These are phyloP conservation scores for Nilaparvata lugens DNA, from an alignment of 1,140 invertebrate species.

Conservation along the genomic window DNA sequence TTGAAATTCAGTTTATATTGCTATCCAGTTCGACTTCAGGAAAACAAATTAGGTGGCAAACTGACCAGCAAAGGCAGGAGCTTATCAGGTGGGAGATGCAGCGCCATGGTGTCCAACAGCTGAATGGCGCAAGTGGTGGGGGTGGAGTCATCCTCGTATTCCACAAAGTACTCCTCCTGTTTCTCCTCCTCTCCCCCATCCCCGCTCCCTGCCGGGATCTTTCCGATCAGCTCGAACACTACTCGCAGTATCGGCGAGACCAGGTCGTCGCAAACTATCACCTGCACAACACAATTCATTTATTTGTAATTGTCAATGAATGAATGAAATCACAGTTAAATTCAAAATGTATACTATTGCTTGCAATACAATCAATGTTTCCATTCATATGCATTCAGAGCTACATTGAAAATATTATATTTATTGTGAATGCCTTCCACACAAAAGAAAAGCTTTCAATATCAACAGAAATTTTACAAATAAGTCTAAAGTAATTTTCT, in stretches of 20 bases:
- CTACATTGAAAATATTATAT: no score
- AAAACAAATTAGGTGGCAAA: neutral
- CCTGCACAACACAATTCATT: slow-evolving; percentile 30
- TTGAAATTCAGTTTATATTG: no score
- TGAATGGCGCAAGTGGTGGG: slow-evolving; percentile 57
- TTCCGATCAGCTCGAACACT: slow-evolving; percentile 58
- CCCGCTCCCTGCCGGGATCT: slow-evolving; percentile 28
- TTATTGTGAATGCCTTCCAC: no score
- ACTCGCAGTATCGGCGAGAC: slow-evolving; percentile 58
- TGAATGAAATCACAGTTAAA: no score
- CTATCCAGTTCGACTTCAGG: neutral
- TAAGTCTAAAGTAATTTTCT: no score
- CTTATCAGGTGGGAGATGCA: slow-evolving; percentile 68
- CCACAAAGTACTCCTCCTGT: slow-evolving; percentile 47
- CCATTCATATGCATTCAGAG: no score
- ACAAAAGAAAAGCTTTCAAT: no score
- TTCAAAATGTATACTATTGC: no score
- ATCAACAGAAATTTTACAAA: no score
- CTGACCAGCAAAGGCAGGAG: slow-evolving; percentile 58
- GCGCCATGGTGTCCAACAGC: slow-evolving; percentile 63
- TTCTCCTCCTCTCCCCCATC: slow-evolving; percentile 41
- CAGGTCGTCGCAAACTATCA: slow-evolving; percentile 61
- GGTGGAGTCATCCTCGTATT: slow-evolving; percentile 47
- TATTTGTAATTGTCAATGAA: neutral
- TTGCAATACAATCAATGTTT: no score